Base-by-base conservation (phyloP, 2,113 vertebrate species). In the Notarius lentiginosus region DNA sequence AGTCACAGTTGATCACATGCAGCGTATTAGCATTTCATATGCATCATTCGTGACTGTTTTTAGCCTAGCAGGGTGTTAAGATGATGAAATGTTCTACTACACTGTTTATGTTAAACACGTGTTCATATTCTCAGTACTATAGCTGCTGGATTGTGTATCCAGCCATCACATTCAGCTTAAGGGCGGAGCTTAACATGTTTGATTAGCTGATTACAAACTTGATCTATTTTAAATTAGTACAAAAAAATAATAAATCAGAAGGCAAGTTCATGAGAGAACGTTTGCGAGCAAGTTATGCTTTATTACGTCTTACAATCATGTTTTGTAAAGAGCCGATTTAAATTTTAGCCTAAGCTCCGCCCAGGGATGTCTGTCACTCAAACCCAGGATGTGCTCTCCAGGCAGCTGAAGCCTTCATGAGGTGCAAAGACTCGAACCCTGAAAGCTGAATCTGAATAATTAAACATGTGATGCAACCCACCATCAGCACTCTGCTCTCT, bases 381-480 rank as follows among this genome's bases (percentile, higher is more conserved):
- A 17, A 2, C 12, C 12, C 75, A 55, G 51, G 12, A 79, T 27
- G 75, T 55, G 49, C 75, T 55, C 51, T 79, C 75, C 24, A 56
- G 14, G 75, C 75, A 76, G 12, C 41, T 24, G 73, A 1, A 51
- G 47, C 75, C 49, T 75, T 7, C 24, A 55, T 15, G 75, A 79
- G 14, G 51, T 27, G 24, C 51, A 30, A 55, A 53, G 51, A 27
- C 12, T 53, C 51, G 3, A 79, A 79, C 75, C 41, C 75, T 7
- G 51, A 55, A 79, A 79, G 58, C 79, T 65, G 34, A 11, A 34
- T 63, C 5, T 82, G 60, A 82, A 82, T 82, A 82, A 82, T 83
- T 68, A 51, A 83, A 30, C 65, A 34, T 34, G 17, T 55, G 63
- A 34, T 70, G 82, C 65, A 30, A 70, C 82, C 47, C 82, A 51